These are phyloP conservation scores for Nemopilema nomurai DNA, from an alignment of 30 jellyfish, hydroid and myxozoan species.

Conservation along the genomic window DNA sequence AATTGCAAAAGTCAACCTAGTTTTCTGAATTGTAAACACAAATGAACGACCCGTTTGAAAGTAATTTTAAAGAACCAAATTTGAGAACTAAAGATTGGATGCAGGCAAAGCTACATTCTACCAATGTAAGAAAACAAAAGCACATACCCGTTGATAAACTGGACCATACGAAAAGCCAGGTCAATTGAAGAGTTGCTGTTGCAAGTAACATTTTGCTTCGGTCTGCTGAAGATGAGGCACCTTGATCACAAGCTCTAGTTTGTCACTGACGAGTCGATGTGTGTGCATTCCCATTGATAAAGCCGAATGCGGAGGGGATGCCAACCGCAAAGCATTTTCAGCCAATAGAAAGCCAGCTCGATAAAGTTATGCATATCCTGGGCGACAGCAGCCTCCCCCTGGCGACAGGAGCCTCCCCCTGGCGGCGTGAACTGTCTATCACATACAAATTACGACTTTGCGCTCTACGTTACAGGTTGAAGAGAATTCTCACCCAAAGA, in stretches of 20 bases:
- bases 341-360: conserved; percentile 38
- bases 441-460: neutral
- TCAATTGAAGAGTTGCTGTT: neutral
- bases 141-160: conserved; percentile 1
- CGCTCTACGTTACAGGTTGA: neutral
- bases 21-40: too few relatives aligned
- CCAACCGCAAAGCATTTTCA: conserved; percentile 9
- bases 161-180: neutral
- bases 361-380: conserved; percentile 47
- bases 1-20: too few relatives aligned
- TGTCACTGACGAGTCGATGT: neutral
- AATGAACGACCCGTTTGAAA: too few relatives aligned
- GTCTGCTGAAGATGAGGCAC: neutral
- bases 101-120: neutral
- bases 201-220: neutral
- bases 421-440: neutral
- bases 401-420: neutral
- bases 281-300: neutral
- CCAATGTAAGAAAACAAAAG: neutral
- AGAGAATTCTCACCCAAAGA: neutral
- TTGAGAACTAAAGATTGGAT: too few relatives aligned
- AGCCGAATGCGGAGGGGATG: conserved; percentile 15
- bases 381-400: conserved; percentile 17
- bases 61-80: too few relatives aligned
- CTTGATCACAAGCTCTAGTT: neutral